phyloP scores from a whole-genome alignment of 2,888 invertebrate genomes.

The Tricholauxania praeusta region DNA sequence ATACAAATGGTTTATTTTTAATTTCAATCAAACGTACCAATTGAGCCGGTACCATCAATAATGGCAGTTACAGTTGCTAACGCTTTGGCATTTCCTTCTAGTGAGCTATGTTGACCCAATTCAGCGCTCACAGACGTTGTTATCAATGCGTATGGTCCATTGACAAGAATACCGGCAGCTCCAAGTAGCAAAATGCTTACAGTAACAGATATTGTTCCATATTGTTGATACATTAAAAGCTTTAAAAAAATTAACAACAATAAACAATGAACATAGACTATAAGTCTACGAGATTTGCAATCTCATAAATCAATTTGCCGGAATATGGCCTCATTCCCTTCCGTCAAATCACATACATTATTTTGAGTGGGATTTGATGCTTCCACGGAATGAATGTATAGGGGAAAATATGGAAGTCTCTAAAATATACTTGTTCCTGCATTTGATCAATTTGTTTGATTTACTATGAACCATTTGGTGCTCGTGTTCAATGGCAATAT shows the following conservation, averaged over 20 bases:
- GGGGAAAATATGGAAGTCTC: too few species aligned
- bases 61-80: constrained; percentile 97
- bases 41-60: constrained; percentile 92
- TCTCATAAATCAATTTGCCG: too few species aligned
- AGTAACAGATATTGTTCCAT: constrained; percentile 74
- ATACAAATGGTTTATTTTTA: neutral
- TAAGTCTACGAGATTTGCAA: too few species aligned
- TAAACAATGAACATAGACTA: too few species aligned
- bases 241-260: constrained; percentile 65
- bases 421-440: too few species aligned
- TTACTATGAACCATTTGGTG: too few species aligned
- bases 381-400: too few species aligned
- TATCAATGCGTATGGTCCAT: constrained; percentile 96
- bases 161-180: constrained; percentile 85
- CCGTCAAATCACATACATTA: too few species aligned
- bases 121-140: constrained; percentile 97
- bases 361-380: too few species aligned
- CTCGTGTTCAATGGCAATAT: too few species aligned
- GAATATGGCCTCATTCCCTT: too few species aligned
- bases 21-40: constrained; percentile 51
- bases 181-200: constrained; percentile 78
- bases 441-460: too few species aligned
- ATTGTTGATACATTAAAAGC: constrained; percentile 84
- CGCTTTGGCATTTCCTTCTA: constrained; percentile 88
- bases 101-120: constrained; percentile 85